A percentile compares a stretch with the other conserved stretches of the same genome.
Conservation (phyloP, 2,888 invertebrate species). For the Parelbella ahira region DNA sequence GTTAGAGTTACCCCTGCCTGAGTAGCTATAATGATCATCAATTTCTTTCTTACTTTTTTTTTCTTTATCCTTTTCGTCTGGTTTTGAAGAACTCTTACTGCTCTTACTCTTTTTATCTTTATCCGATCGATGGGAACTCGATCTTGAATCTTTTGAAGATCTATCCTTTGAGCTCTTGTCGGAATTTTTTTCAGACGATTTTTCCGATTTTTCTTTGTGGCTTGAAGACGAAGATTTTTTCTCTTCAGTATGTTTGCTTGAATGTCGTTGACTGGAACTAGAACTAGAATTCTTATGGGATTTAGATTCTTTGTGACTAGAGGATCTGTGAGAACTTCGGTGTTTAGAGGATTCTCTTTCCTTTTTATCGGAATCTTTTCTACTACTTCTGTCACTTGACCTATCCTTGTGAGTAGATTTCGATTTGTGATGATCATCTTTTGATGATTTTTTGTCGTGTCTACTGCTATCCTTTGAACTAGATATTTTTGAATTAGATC, state of each 20-base stretch:
- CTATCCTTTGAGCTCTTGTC: conserved; percentile 56
- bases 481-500: conserved; percentile 61
- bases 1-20: conserved; percentile 82
- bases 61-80: conserved; percentile 64
- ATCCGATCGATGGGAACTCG: conserved; percentile 62
- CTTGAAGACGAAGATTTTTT: conserved; percentile 56
- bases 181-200: conserved; percentile 43
- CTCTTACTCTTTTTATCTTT: conserved; percentile 63
- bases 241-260: conserved; percentile 60
- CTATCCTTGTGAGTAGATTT: conserved; percentile 57
- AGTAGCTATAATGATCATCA: conserved; percentile 87
- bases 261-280: conserved; percentile 41
- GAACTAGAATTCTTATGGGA: conserved; percentile 54
- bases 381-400: conserved; percentile 56
- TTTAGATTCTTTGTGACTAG: conserved; percentile 59
- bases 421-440: conserved; percentile 58
- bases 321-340: conserved; percentile 60
- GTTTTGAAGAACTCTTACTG: conserved; percentile 46
- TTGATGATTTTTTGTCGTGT: conserved; percentile 59
- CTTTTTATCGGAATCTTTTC: conserved; percentile 46
- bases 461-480: conserved; percentile 59
- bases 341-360: conserved; percentile 62
- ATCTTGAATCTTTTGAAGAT: conserved; percentile 52
- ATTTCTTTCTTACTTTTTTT: conserved; percentile 76
- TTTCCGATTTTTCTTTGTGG: conserved; percentile 47